Conservation (phyloP, 2,113 vertebrate genomes). For the Osmerus mordax region DNA sequence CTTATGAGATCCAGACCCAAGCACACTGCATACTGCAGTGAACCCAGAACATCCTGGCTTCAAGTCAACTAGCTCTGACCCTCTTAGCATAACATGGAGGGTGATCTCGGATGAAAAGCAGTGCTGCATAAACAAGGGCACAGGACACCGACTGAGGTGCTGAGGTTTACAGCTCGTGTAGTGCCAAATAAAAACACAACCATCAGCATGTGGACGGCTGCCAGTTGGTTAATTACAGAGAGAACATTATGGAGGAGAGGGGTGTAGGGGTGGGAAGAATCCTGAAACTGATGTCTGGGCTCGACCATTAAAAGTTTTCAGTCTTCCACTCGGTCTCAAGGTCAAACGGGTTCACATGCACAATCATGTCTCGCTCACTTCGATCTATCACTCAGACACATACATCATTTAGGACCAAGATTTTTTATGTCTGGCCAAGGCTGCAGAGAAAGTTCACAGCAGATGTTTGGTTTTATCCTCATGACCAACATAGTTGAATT, state of each 20-base stretch:
- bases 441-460: too few species aligned
- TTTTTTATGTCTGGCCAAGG: too few species aligned
- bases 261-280: too few species aligned
- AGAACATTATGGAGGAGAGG: neutral
- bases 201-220: slow-evolving; percentile 20
- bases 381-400: too few species aligned
- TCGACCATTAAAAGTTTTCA: too few species aligned
- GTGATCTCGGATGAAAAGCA: slow-evolving; percentile 12
- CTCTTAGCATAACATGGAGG: slow-evolving; percentile 28
- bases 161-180: neutral
- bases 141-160: slow-evolving; percentile 3
- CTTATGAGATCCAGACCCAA: neutral
- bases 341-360: too few species aligned
- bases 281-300: too few species aligned
- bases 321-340: too few species aligned
- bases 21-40: slow-evolving; percentile 21
- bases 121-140: neutral
- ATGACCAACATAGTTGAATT: too few species aligned
- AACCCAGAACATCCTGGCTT: slow-evolving; percentile 30
- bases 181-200: slow-evolving; percentile 14
- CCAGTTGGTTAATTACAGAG: neutral
- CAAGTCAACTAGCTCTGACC: slow-evolving; percentile 34
- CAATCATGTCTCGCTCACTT: too few species aligned
- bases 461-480: too few species aligned
- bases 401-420: too few species aligned